A percentile compares a stretch with the other conserved stretches of the same genome.
Conservation (phyloP, 1,140 invertebrate genomes). For the Tigriopus japonicus region DNA sequence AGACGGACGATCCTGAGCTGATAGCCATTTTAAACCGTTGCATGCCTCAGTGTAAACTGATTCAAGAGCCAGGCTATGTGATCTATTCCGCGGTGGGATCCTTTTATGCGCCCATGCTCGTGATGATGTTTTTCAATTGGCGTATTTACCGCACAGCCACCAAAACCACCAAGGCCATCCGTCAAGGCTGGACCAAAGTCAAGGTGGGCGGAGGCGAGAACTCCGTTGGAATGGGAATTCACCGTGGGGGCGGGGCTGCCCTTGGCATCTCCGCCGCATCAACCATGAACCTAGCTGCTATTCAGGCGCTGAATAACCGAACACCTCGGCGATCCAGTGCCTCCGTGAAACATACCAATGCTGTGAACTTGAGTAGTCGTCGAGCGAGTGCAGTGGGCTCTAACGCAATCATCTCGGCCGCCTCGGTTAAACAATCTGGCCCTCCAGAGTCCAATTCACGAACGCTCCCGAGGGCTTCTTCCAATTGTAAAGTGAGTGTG, state of each 20-base stretch:
- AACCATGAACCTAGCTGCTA: conserved; percentile 20
- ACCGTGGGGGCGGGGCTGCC: conserved; percentile 42
- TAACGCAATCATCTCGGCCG: neutral
- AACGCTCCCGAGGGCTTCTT: too few relatives aligned
- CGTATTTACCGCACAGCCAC: conserved; percentile 80
- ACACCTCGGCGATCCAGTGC: neutral
- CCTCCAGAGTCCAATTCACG: conserved; percentile 8
- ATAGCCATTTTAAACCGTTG: conserved; percentile 28
- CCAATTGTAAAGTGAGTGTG: too few relatives aligned
- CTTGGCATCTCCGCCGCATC: conserved; percentile 14
- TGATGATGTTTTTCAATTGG: conserved; percentile 94
- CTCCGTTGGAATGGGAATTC: conserved; percentile 71
- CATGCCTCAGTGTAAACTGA: conserved; percentile 69
- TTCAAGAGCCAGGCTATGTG: conserved; percentile 60
- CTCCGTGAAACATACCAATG: neutral
- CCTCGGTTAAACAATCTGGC: conserved; percentile 15
- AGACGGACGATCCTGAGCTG: neutral
- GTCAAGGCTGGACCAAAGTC: conserved; percentile 78
- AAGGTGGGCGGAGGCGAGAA: conserved; percentile 47
- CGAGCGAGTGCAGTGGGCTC: neutral
- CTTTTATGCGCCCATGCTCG: conserved; percentile 86
- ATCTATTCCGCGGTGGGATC: conserved; percentile 77
- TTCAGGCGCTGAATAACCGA: conserved; percentile 7
- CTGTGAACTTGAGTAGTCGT: neutral
- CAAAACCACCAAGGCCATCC: conserved; percentile 69